These are phyloP conservation scores for Actinia tenebrosa DNA, from an alignment of 64 coral and sea anemone genomes.

Conservation along the genomic window DNA sequence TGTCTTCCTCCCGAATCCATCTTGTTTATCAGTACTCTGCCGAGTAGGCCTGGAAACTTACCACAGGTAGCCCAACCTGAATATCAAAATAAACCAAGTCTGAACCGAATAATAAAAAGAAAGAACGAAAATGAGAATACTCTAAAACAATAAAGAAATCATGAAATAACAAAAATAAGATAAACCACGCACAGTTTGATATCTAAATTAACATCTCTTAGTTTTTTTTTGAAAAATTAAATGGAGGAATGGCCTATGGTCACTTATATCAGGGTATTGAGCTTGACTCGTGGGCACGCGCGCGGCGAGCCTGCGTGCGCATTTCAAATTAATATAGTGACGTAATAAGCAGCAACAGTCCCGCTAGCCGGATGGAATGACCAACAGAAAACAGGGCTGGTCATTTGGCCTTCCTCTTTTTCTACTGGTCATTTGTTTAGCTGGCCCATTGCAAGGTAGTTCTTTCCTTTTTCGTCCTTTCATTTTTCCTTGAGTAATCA, in stretches of 20 bases:
- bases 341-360: not conserved
- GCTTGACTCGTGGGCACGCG: no score
- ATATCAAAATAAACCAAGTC: no score
- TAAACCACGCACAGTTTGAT: no score
- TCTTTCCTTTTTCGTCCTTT: not conserved
- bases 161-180: no score
- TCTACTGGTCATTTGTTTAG: not conserved
- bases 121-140: no score
- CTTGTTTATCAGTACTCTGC: conserved; percentile 39
- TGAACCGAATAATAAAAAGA: no score
- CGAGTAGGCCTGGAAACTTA: not conserved
- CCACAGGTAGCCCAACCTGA: not conserved
- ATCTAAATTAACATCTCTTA: no score
- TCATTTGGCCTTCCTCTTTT: not conserved
- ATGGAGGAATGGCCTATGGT: no score
- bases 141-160: no score
- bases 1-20: conserved; percentile 79
- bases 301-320: no score
- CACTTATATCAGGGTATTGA: no score
- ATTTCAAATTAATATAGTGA: not conserved
- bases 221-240: no score
- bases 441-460: not conserved
- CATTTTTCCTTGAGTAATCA: not conserved
- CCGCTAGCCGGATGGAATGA: not conserved
- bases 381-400: not conserved